Evolutionary conservation across 1,140 invertebrate genomes (phyloP), one percentile per base, ranked within the genome.

Genomic region (Drosophila pachea): DNA sequence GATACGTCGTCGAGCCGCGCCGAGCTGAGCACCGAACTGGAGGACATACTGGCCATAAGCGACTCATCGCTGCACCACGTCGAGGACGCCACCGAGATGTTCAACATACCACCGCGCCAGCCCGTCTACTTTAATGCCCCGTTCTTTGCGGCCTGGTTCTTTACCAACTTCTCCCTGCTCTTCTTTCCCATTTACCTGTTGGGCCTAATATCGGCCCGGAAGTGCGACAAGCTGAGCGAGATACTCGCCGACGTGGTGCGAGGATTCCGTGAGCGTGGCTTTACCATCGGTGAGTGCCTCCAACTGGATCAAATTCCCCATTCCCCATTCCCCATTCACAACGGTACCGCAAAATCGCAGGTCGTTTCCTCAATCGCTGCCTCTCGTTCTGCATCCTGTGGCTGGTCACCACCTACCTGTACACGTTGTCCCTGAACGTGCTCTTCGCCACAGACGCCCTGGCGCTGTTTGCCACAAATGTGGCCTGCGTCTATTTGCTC

Each of bases 121-220:
- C 72, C 84, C 36, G 72, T 78, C 55, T 79, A 86, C 64, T 89
- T 89, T 90, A 95, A 95, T 90, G 96, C 96, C 31, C 96, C 97
- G 52, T 97, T 98, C 90, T 96, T 98, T 89, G 97, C 96, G 8
- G 96, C 96, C 11, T 98, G 97, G 96, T 97, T 97, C 88, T 95
- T 94, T 88, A 97, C 96, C n/a, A 95, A 96, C 84, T 98, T 95
- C 94, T 95, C 96, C 7, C 93, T 97, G 68, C 90, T 98, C 7
- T 97, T 97, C 89, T 97, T 97, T 88, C 97, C 97, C 8, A 91
- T 97, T 43, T 98, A 97, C 89, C 91, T 97, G 48, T 89, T 96
- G 50, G 94, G 93, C 69, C 93, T 93, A 88, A 89, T 94, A 14
- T 92, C 92, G 42, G 93, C 92, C 68, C 93, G 93, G 58, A 93